Evolutionary conservation across 2,797 vertebrate species (phyloP), one percentile per base, ranked within the genome.

Genomic region (Nannoperca obscura): DNA sequence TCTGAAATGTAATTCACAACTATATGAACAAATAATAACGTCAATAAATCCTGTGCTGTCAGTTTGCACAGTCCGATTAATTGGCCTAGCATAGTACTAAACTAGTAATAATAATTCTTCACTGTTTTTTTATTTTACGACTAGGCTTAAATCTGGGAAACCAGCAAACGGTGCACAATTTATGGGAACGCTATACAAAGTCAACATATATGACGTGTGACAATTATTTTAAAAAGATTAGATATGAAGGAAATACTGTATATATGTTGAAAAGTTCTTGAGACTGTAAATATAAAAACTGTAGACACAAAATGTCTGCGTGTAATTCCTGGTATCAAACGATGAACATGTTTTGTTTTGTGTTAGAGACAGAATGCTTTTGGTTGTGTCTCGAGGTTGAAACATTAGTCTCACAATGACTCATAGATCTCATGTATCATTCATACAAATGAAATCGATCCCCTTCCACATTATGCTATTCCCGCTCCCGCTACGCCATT

Each of bases 341-440:
- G 20, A 20, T 11, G 8, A 44, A 40, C 15, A 24, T 27, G 17
- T 44, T 49, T 46, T 49, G 20, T 17, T 46, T 54, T 14, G 5
- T n/a, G 24, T 17, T 1, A 13, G 53, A 76, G 69, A 59, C 61
- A 71, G 7, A 71, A 9, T 38, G 65, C 62, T 70, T 47, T 14
- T n/a, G 24, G 17, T 20, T 55, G 36, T 24, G 38, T 36, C 46
- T 61, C 61, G 32, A 54, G 12, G 59, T 59, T 49, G 44, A 64
- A 82, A 78, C 54, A 75, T 74, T 64, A 20, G 67, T 74, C 62
- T 66, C 20, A 8, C 57, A 78, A 19, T 73, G 79, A 75, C 70
- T 86, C 79, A 73, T 52, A 49, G 19, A 78, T 60, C 70, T 84
- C 73, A 88, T 90, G 57, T 50, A 87, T 84, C 67, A 85, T 88